Base-by-base conservation (phyloP, 2,888 invertebrate species). In the Tricholauxania praeusta region DNA sequence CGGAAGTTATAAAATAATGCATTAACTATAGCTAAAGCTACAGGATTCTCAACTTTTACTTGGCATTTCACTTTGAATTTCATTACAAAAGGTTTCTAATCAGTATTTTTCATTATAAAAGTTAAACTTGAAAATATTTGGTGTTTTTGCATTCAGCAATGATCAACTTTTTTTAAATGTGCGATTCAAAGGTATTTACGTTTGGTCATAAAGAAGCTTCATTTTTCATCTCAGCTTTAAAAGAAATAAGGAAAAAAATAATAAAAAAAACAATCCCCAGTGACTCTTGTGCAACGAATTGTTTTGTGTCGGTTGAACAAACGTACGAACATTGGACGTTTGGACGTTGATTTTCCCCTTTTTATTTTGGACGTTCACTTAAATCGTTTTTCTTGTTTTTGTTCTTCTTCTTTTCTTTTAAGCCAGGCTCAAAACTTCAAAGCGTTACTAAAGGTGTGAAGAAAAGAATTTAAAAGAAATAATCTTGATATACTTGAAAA, bases 381-480 rank as follows among this genome's bases (percentile, higher is more conserved):
- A 64, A 14, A 28, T 53, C 60, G 39, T 32, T 66, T 63, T 71
- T 71, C 64, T 7, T 75, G 68, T 71, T 74, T 70, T 70, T 75
- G 55, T 69, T 72, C 39, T 49, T 69, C 67, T 71, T 65, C 67
- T 75, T 76, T 76, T 32, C 52, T 28, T 66, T 66, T 49, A 39
- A 69, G 69, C 69, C 69, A 52, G 32, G 60, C 69, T 69, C 60
- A 8, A 69, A 62, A 69, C 69, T 60, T 69, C 69, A 75, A 78
- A 76, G 75, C 78, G 74, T 79, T 77, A 76, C 77, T 77, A 75
- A 73, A 79, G 78, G 79, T 79, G 79, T 79, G 79, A 79, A 79
- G 76, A 76, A 79, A 76, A 76, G 76, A 76, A 78, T 78, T 69
- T 69, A 69, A 69, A 69, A 69, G 69, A 69, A 69, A 69, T 69